Evolutionary conservation across 2,888 invertebrate genomes (phyloP), one percentile per base, ranked within the genome.

Genomic region (Pristionchus entomophagus): DNA sequence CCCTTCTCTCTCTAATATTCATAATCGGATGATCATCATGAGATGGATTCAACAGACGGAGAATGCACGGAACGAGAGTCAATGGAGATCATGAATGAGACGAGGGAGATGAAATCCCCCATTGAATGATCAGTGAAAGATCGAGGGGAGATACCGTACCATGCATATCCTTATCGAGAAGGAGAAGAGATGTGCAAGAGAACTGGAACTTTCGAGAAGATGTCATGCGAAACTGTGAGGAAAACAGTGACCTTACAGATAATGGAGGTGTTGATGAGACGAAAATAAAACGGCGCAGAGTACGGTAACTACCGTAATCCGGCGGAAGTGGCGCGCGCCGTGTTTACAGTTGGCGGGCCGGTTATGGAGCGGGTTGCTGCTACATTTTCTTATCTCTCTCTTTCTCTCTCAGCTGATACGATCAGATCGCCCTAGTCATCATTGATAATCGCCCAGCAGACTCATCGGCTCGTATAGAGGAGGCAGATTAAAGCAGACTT

Each of bases 11-110:
- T 12, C 22, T 17, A 65, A 65, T 35, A 65, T 29, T 35, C 65
- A 17, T 65, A 65, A 65, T 29, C 29, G 65, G 65, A 65, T 65
- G 65, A 65, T 65, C 29, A 65, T 65, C 65, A 65, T 65, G 65
- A 35, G 65, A 65, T 32, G 19, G 32, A 14, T 35, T 3, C 35
- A 26, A 32, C 32, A 29, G 65, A 35, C 65, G 65, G 65, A 32
- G 32, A 65, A 65, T 65, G 65, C 32, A 65, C 65, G 65, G 17
- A 65, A 14, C 10, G n/a, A 56, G 26, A 56, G 56, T 56, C 56
- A 56, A 12, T n/a, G n/a, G 26, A 59, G 26, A 59, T 59, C 22
- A 51, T 22, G 17, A 22, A 51, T n/a, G n/a, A n/a, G n/a, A n/a
- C n/a, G n/a, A 51, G 51, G 22, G 51, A 51, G 51, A 51, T 12